Base-by-base conservation (phyloP, 2,113 vertebrate species). In the Serilophus lunatus region DNA sequence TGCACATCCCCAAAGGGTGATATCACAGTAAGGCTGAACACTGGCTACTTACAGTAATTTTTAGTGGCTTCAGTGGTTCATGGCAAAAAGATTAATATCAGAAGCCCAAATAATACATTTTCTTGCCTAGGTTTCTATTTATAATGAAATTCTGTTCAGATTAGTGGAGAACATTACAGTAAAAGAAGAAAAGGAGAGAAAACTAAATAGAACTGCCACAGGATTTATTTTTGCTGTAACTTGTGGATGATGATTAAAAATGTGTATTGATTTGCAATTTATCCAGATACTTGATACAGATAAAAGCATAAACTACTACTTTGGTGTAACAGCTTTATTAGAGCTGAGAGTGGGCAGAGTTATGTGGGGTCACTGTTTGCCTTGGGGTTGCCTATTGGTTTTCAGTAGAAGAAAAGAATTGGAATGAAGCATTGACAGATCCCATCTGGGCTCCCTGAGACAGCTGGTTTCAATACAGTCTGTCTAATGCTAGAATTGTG, bases 341-440 rank as follows among this genome's bases (percentile, higher is more conserved):
- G 65, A 92, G 60, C 80, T 92, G 69, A 90, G 60, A 57, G 49
- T 95, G 64, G 45, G 31, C 82, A 93, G 90, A 96, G 86, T 94
- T 96, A 90, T 76, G 76, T 84, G 79, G 61, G 92, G 95, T 96
- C 92, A 90, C 65, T 90, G 68, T 83, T 90, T 94, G 94, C 92
- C 94, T n/a, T 91, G 92, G 26, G 92, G 85, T 96, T 75, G 82
- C 82, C 93, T 94, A 96, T 96, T 3, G 15, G 92, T 95, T 97
- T 96, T 96, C 95, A 90, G 88, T 4, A 79, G 88, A 95, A 95
- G 79, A 96, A 95, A 96, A 96, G 95, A 94, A 92, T 90, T 77
- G 77, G 82, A 88, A 83, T 90, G 93, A 96, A 95, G 93, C 92
- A 81, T 91, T 96, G 94, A 92, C 95, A 96, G 86, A 92, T 96